Evolutionary conservation across 2,113 vertebrate species (phyloP).

Genomic region (Himantopus leucocephalus): DNA sequence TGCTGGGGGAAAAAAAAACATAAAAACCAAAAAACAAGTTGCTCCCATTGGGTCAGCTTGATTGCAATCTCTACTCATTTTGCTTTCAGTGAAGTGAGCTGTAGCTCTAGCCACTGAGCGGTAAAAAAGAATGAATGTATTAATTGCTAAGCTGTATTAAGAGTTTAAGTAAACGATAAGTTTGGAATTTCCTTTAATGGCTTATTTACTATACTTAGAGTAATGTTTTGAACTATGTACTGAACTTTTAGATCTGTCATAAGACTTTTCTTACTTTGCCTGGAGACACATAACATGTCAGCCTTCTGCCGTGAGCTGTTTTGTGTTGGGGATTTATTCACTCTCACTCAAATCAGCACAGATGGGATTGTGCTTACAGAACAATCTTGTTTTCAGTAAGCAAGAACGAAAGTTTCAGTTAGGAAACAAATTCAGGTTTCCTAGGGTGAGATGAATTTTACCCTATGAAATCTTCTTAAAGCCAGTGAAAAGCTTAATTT

Average conservation of each 20-base stretch:
- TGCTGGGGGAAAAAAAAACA: not conserved
- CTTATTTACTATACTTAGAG: slow-evolving; percentile 22
- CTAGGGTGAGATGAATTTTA: not conserved
- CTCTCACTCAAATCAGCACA: not conserved
- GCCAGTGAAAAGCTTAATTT: not conserved
- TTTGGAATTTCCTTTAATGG: slow-evolving; percentile 39
- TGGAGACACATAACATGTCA: slow-evolving; percentile 9
- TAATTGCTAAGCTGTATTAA: slow-evolving; percentile 23
- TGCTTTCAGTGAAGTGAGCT: not conserved
- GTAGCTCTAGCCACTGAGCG: not conserved
- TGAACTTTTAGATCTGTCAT: slow-evolving; percentile 26
- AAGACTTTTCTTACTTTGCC: slow-evolving; percentile 39
- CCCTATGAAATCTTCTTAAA: not conserved
- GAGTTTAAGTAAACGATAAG: not conserved
- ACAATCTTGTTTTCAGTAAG: slow-evolving; percentile 22
- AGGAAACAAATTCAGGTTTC: not conserved
- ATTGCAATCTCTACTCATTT: not conserved
- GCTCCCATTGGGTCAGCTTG: not conserved
- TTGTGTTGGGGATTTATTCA: not conserved
- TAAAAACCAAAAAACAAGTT: not conserved
- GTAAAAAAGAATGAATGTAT: not conserved
- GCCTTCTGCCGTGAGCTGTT: not conserved
- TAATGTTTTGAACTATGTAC: slow-evolving; percentile 16
- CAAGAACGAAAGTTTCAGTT: not conserved
- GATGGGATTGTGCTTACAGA: not conserved